phyloP scores from a whole-genome alignment of 2,113 vertebrate species.

The Malurus cyaneus region DNA sequence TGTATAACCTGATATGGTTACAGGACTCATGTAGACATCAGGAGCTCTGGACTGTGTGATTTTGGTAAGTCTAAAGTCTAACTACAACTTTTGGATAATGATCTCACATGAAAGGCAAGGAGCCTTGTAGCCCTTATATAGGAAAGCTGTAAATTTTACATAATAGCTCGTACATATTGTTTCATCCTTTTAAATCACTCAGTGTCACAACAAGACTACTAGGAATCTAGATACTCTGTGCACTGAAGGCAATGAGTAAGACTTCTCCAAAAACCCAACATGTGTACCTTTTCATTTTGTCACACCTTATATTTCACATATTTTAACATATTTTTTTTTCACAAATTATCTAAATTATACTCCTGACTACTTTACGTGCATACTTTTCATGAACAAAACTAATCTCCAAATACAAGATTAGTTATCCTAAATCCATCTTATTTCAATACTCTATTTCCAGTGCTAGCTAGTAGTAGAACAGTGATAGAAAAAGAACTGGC shows the following conservation, averaged over 20 bases:
- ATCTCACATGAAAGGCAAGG: neutral
- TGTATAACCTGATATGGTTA: neutral
- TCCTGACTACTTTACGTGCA: neutral
- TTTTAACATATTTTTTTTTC: neutral
- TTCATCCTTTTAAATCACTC: neutral
- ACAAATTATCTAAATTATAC: neutral
- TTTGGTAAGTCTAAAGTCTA: neutral
- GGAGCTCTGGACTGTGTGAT: neutral
- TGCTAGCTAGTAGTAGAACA: neutral
- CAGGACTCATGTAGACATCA: rapidly evolving
- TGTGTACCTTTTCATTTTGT: neutral
- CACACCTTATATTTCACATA: neutral
- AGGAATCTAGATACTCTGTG: neutral
- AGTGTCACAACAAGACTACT: neutral
- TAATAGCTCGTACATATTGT: neutral
- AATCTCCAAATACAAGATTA: neutral
- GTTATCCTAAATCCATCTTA: neutral
- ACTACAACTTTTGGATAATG: neutral
- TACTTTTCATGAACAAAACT: neutral
- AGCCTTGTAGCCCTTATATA: neutral
- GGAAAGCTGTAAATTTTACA: rapidly evolving
- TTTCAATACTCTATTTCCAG: neutral
- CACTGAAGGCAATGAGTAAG: neutral
- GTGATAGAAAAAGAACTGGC: neutral
- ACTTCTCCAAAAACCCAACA: neutral